Percentiles rank a stretch among this genome's conserved stretches.
Conservation (phyloP, 2,113 vertebrate genomes). For the Zosterops lateralis region DNA sequence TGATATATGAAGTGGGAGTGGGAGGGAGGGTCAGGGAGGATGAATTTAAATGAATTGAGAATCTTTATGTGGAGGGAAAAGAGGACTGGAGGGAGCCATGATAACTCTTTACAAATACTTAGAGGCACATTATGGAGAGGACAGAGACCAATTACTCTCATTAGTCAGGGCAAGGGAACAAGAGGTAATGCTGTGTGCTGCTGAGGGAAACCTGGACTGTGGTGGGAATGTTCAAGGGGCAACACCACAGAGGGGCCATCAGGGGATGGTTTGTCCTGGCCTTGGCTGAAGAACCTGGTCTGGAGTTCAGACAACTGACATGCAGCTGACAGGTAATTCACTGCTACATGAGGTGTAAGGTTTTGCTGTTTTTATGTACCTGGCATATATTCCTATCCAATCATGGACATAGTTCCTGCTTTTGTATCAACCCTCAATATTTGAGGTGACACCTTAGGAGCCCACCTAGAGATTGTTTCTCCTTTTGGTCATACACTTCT, state of each 20-base stretch:
- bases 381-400: neutral
- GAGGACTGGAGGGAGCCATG: constrained; percentile 44
- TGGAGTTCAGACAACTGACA: neutral
- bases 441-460: neutral
- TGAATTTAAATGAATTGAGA: constrained; percentile 2
- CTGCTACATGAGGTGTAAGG: neutral
- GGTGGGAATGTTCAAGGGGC: neutral
- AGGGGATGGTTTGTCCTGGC: neutral
- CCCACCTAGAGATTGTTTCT: neutral
- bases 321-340: neutral
- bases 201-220: neutral
- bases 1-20: neutral
- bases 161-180: constrained; percentile 22
- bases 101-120: constrained; percentile 40
- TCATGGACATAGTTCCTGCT: neutral
- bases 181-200: neutral
- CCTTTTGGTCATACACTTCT: neutral
- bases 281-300: neutral
- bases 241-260: neutral
- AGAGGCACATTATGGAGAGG: constrained; percentile 21
- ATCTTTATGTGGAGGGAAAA: constrained; percentile 32
- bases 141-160: constrained; percentile 60
- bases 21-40: constrained; percentile 39
- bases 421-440: neutral
- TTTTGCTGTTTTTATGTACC: neutral